Percentiles rank a stretch among this genome's conserved stretches.
phyloP scores from a whole-genome alignment of 2,888 invertebrate genomes.

The Ochropleura leucogaster region DNA sequence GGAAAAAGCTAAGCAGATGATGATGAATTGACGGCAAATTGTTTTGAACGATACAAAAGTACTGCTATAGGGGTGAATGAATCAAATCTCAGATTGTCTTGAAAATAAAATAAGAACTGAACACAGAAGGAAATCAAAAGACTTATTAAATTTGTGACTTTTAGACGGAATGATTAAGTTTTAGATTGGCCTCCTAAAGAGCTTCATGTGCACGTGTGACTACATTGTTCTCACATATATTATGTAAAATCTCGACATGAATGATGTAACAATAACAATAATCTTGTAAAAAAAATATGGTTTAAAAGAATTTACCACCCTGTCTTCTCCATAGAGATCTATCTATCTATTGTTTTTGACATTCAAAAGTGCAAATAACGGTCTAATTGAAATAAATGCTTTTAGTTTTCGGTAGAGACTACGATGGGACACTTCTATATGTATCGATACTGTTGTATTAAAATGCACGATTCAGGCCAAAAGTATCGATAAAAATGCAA shows the following conservation, averaged over 20 bases:
- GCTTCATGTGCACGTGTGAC: no score
- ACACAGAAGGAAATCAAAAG: not conserved
- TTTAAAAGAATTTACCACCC: no score
- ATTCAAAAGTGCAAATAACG: no score
- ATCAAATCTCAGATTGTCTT: not conserved
- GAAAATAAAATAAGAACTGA: not conserved
- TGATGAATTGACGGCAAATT: not conserved
- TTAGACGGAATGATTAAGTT: not conserved
- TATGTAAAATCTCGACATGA: no score
- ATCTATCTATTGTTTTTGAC: no score
- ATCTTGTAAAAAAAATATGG: no score
- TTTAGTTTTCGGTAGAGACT: not conserved
- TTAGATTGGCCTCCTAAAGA: not conserved
- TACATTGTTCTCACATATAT: no score
- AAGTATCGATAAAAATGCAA: not conserved
- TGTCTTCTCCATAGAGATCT: no score
- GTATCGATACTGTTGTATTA: not conserved
- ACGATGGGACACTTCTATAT: not conserved
- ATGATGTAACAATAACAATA: no score
- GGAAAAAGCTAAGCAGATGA: not conserved
- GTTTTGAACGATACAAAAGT: not conserved
- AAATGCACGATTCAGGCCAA: not conserved
- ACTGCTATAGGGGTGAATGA: not conserved
- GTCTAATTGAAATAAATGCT: no score
- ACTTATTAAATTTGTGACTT: not conserved